These are phyloP conservation scores for Telmatherina bonti DNA, from an alignment of 2,797 vertebrate genomes.

Conservation along the genomic window DNA sequence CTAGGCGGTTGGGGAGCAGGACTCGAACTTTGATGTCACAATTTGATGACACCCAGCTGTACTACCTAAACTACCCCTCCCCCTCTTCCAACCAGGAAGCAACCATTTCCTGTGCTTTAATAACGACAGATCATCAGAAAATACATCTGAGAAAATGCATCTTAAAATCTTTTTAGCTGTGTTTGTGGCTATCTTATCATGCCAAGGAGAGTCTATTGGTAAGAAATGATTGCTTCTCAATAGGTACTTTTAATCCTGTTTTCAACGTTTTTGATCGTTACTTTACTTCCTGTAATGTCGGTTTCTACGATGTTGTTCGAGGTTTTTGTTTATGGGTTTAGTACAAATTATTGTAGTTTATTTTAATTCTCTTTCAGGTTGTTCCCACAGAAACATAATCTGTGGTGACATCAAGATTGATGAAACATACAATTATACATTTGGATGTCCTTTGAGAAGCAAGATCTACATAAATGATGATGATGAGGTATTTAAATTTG, in stretches of 20 bases:
- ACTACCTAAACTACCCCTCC: too few relatives aligned
- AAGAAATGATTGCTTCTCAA: neutral
- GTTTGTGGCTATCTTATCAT: fast-evolving
- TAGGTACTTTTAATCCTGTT: neutral
- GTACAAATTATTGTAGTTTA: neutral
- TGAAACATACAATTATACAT: fast-evolving
- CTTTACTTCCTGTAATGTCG: neutral
- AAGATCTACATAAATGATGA: fast-evolving
- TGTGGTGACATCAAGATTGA: neutral
- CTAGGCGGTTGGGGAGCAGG: too few relatives aligned
- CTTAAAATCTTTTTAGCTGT: fast-evolving
- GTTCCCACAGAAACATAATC: fast-evolving
- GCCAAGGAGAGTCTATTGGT: neutral
- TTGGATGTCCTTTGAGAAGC: fast-evolving
- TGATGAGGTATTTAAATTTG: conserved; percentile 15
- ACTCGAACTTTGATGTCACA: too few relatives aligned
- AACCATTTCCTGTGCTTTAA: too few relatives aligned
- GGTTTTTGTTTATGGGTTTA: neutral
- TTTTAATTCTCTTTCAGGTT: conserved; percentile 15
- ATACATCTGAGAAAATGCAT: neutral
- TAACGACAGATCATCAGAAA: too few relatives aligned
- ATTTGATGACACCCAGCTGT: too few relatives aligned
- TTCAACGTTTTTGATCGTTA: neutral
- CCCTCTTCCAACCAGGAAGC: too few relatives aligned
- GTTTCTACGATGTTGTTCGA: too few relatives aligned